phyloP scores from a whole-genome alignment of 2,113 vertebrate species.

The Thalassoma bifasciatum region DNA sequence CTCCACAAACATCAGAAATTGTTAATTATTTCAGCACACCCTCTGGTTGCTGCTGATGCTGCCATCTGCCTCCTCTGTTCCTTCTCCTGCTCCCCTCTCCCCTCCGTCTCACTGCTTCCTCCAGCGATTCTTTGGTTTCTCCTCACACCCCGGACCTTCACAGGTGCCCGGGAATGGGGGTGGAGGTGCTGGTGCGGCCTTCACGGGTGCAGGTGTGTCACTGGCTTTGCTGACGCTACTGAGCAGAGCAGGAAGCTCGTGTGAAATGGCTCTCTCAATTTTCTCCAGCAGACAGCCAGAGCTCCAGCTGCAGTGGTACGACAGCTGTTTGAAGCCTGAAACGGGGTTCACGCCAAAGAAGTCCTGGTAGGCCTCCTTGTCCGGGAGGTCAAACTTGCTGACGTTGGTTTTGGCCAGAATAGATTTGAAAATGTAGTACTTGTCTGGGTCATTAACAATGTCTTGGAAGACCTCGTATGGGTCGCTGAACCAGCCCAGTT shows the following conservation, averaged over 20 bases:
- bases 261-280: slow-evolving; percentile 93
- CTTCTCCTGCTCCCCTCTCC: slow-evolving; percentile 38
- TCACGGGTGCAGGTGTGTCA: slow-evolving; percentile 34
- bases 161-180: slow-evolving; percentile 84
- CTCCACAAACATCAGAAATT: slow-evolving; percentile 35
- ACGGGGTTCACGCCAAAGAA: slow-evolving; percentile 97
- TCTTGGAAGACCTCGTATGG: slow-evolving; percentile 93
- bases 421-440: slow-evolving; percentile 97
- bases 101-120: slow-evolving; percentile 77
- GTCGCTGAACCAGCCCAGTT: slow-evolving; percentile 93
- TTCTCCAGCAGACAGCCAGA: slow-evolving; percentile 95
- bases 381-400: slow-evolving; percentile 98
- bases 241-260: slow-evolving; percentile 91
- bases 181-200: slow-evolving; percentile 34
- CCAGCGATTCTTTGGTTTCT: slow-evolving; percentile 92
- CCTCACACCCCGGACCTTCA: slow-evolving; percentile 87
- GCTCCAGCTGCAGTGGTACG: slow-evolving; percentile 93
- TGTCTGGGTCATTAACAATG: slow-evolving; percentile 96
- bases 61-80: slow-evolving; percentile 70
- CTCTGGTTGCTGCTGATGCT: slow-evolving; percentile 19
- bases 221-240: slow-evolving; percentile 86
- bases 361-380: slow-evolving; percentile 95
- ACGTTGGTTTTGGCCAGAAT: slow-evolving; percentile 98
- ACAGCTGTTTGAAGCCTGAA: slow-evolving; percentile 92
- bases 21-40: slow-evolving; percentile 34